Conservation (phyloP, 2,888 invertebrate species). For the Eulithis prunata region DNA sequence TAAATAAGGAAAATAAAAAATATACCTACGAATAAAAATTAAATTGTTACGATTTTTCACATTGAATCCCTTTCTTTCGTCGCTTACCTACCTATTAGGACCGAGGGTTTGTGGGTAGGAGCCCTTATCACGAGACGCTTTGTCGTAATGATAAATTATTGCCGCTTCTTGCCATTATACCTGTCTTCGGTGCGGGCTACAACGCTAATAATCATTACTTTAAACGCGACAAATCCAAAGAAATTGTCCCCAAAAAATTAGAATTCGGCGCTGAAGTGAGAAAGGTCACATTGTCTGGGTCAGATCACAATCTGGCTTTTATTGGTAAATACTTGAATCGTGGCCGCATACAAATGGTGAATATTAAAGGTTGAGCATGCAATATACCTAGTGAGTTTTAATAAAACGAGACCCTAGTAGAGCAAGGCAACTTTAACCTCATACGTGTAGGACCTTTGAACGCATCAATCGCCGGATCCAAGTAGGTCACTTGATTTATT, state of each 20-base stretch:
- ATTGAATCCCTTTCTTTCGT: slow-evolving; percentile 5
- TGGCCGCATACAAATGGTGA: slow-evolving; percentile 25
- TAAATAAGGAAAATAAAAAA: too few species aligned
- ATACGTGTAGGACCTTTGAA: slow-evolving; percentile 17
- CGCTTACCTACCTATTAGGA: slow-evolving; percentile 14
- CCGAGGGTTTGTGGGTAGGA: slow-evolving; percentile 42
- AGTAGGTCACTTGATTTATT: slow-evolving; percentile 49
- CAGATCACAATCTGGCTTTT: slow-evolving; percentile 37
- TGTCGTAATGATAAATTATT: slow-evolving; percentile 71
- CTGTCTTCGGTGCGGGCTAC: slow-evolving; percentile 42
- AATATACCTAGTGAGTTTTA: slow-evolving; percentile 23
- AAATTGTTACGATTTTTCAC: background rate
- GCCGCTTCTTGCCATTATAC: slow-evolving; percentile 44
- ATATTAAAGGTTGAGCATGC: slow-evolving; percentile 20
- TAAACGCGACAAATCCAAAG: slow-evolving; percentile 38
- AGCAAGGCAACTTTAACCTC: background rate
- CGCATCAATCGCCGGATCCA: slow-evolving; percentile 41
- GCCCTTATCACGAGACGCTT: slow-evolving; percentile 66
- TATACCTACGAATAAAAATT: background rate
- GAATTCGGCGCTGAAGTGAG: slow-evolving; percentile 30
- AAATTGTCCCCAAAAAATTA: slow-evolving; percentile 36
- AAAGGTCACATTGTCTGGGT: slow-evolving; percentile 38
- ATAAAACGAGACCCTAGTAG: slow-evolving; percentile 16
- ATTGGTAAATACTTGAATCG: slow-evolving; percentile 36
- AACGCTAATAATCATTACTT: slow-evolving; percentile 41